A percentile compares a stretch with the other conserved stretches of the same genome.
phyloP scores from a whole-genome alignment of 1,140 invertebrate species.

The Maniola jurtina region DNA sequence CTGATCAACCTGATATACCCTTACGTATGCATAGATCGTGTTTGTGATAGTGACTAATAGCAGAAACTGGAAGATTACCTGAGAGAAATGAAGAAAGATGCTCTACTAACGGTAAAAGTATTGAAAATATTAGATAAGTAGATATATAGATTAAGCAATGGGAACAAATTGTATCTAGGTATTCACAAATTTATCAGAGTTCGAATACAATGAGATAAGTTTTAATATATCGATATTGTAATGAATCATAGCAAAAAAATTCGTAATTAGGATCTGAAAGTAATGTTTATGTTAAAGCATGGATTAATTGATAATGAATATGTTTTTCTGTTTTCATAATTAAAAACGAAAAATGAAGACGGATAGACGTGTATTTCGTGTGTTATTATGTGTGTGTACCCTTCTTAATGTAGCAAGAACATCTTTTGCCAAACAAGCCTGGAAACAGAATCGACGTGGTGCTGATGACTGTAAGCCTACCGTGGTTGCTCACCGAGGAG shows the following conservation, averaged over 20 bases:
- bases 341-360: neutral
- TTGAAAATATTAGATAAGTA: no score
- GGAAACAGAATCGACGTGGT: constrained; percentile 25
- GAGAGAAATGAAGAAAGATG: no score
- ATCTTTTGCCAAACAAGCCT: neutral
- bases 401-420: neutral
- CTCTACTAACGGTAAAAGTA: no score
- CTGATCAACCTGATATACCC: constrained; percentile 64
- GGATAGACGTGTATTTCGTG: constrained; percentile 15
- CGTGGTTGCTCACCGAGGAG: constrained; percentile 65
- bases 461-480: constrained; percentile 51
- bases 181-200: neutral
- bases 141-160: no score
- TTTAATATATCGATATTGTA: neutral
- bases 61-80: neutral
- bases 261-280: neutral
- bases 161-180: no score
- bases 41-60: neutral
- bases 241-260: neutral
- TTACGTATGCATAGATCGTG: constrained; percentile 45
- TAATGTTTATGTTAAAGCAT: neutral
- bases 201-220: neutral
- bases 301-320: constrained; percentile 2
- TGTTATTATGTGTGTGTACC: neutral
- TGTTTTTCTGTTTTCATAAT: neutral